These are phyloP conservation scores for Idaea dimidiata DNA, from an alignment of 2,888 invertebrate genomes.

Conservation along the genomic window DNA sequence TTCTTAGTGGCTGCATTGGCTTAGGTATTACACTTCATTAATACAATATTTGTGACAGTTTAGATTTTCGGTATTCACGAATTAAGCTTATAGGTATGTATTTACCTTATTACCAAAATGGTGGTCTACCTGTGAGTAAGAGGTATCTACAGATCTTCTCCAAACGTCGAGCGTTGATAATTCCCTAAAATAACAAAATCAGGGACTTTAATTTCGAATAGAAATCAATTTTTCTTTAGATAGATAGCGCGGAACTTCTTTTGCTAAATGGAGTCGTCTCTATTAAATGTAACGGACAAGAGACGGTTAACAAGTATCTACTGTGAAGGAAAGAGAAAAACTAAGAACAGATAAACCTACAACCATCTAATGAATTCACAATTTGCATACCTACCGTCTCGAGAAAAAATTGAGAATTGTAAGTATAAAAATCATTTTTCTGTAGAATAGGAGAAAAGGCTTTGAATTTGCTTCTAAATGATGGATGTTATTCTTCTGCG, in stretches of 20 bases:
- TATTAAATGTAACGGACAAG: constrained; percentile 54
- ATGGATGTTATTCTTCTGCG: background rate
- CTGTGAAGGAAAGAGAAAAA: constrained; percentile 48
- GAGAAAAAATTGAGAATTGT: constrained; percentile 46
- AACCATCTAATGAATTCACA: constrained; percentile 76
- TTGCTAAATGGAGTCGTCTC: constrained; percentile 35
- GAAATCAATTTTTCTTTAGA: no score
- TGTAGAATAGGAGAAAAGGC: constrained; percentile 18
- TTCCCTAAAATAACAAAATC: no score
- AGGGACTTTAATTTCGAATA: no score
- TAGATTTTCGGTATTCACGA: no score
- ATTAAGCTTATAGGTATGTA: no score
- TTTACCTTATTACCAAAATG: no score
- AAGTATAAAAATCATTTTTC: constrained; percentile 40
- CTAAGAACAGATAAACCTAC: constrained; percentile 58
- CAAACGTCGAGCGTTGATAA: no score
- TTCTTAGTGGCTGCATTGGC: no score
- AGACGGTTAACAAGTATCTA: constrained; percentile 59
- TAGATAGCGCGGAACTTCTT: background rate
- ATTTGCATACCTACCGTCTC: constrained; percentile 74
- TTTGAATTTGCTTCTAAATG: background rate
- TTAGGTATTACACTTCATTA: no score
- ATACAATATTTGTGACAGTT: no score
- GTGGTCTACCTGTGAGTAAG: no score
- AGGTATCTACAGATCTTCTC: no score